Percentiles rank a stretch among this genome's conserved stretches.
Evolutionary conservation across 2,888 invertebrate species (phyloP).

Genomic region (Adelognathus sp.): DNA sequence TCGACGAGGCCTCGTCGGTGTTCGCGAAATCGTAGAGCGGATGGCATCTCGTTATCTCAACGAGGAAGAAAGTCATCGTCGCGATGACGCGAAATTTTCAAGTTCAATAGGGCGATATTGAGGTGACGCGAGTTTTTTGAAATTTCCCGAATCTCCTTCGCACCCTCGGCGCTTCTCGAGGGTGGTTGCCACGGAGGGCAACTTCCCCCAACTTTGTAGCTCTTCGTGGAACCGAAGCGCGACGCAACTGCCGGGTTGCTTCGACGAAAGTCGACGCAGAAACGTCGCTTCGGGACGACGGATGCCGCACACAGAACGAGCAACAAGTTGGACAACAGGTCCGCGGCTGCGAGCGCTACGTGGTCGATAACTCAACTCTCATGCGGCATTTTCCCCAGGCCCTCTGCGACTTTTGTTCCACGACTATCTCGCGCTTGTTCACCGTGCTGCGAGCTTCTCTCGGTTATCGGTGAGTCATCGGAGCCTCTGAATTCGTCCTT

Average conservation of each 20-base stretch:
- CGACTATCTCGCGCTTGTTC: background rate
- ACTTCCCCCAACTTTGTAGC: background rate
- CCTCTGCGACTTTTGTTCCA: background rate
- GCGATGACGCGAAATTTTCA: background rate
- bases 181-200: background rate
- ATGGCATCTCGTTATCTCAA: slow-evolving; percentile 7
- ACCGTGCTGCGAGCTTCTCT: background rate
- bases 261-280: slow-evolving; percentile 23
- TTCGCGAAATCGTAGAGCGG: background rate
- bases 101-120: background rate
- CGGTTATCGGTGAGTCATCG: background rate
- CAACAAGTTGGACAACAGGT: slow-evolving; percentile 81
- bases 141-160: slow-evolving; percentile 1
- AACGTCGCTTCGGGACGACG: slow-evolving; percentile 35
- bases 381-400: slow-evolving; percentile 50
- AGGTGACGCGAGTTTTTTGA: background rate
- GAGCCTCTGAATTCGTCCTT: background rate
- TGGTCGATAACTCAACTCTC: slow-evolving; percentile 73
- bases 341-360: slow-evolving; percentile 65
- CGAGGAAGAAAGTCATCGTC: slow-evolving; percentile 56
- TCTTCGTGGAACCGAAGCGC: background rate
- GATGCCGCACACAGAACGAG: slow-evolving; percentile 72
- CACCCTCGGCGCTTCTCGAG: background rate
- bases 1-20: background rate
- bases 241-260: background rate